These are phyloP conservation scores for Alethe castanea DNA, from an alignment of 2,113 vertebrate species.

Conservation along the genomic window DNA sequence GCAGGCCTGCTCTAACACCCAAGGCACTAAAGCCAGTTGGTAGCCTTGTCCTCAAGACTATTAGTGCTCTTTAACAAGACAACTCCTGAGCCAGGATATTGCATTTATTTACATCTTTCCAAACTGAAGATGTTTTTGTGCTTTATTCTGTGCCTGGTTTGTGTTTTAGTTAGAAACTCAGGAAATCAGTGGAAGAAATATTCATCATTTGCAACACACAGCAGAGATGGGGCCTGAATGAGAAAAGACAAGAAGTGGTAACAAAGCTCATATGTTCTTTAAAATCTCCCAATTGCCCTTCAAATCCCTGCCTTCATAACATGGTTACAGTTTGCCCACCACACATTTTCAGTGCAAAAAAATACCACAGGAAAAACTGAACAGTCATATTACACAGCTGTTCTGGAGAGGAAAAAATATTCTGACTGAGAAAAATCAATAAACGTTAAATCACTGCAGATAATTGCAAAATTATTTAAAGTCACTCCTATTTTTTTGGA, in stretches of 20 bases:
- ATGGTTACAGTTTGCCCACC: background rate
- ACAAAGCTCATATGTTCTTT: background rate
- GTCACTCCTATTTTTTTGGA: background rate
- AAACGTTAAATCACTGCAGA: background rate
- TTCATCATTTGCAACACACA: background rate
- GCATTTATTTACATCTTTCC: background rate
- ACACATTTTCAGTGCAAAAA: background rate
- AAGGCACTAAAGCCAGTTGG: slow-evolving; percentile 1
- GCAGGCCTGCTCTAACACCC: background rate
- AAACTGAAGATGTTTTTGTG: slow-evolving; percentile 25
- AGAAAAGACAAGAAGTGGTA: background rate
- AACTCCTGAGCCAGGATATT: background rate
- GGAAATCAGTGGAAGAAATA: slow-evolving; percentile 6
- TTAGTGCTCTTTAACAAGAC: background rate
- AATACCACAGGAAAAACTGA: background rate
- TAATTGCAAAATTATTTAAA: slow-evolving; percentile 32
- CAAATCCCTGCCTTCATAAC: background rate
- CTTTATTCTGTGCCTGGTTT: background rate
- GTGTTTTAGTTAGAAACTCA: slow-evolving; percentile 22
- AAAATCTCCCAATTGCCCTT: background rate
- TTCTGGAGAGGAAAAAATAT: background rate
- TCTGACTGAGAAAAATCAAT: slow-evolving; percentile 29
- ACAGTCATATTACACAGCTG: background rate
- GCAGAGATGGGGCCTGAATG: background rate
- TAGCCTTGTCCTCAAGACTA: background rate